Conservation (phyloP, 37 sponge, comb jelly and placozoan species). For the Halichondria panicea region DNA sequence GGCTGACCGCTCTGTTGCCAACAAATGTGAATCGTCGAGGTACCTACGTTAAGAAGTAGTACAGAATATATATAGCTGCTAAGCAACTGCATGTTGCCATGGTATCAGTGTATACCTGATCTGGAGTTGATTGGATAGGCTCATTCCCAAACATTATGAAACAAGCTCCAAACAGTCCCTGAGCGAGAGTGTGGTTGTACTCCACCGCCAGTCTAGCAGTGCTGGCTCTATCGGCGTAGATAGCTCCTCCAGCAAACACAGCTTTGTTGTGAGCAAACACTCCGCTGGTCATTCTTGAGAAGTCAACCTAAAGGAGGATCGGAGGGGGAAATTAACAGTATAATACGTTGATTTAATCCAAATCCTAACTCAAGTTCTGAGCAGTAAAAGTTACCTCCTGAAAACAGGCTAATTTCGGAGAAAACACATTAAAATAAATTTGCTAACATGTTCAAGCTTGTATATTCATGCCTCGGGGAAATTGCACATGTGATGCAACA, state of each 20-base stretch:
- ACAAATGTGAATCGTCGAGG: conserved; percentile 14
- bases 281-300: conserved; percentile 17
- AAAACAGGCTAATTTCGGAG: no score
- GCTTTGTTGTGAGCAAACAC: conserved; percentile 51
- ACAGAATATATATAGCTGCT: not conserved
- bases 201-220: conserved; percentile 28
- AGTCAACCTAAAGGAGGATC: conserved; percentile 56
- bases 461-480: not conserved
- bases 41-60: not conserved
- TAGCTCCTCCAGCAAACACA: conserved; percentile 57
- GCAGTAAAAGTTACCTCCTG: no score
- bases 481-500: not conserved
- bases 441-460: not conserved
- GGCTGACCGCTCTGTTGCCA: conserved; percentile 41
- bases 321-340: no score
- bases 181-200: conserved; percentile 48
- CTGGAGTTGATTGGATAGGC: not conserved
- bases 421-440: no score
- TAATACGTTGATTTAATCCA: no score
- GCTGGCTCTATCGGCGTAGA: conserved; percentile 62
- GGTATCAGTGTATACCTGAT: not conserved
- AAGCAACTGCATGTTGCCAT: not conserved
- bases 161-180: conserved; percentile 31
- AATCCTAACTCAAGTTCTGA: no score
- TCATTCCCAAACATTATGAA: conserved; percentile 74